A percentile compares a stretch with the other conserved stretches of the same genome.
Evolutionary conservation across 2,113 vertebrate genomes (phyloP).

Genomic region (Limnothrissa miodon): DNA sequence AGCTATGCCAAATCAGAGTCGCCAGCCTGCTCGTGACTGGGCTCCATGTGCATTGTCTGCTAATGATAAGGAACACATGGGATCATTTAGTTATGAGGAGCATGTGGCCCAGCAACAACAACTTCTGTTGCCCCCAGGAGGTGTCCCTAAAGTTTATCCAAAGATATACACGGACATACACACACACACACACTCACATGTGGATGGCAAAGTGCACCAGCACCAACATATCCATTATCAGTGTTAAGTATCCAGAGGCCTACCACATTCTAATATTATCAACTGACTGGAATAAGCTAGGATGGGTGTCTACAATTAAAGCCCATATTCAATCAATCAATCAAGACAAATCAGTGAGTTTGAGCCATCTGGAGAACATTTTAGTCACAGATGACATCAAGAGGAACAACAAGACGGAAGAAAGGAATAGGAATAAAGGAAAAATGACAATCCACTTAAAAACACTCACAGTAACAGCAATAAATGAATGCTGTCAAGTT

Average conservation of each 20-base stretch:
- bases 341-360: background rate
- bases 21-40: slow-evolving; percentile 61
- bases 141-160: slow-evolving; percentile 84
- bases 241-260: slow-evolving; percentile 74
- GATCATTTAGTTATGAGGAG: slow-evolving; percentile 84
- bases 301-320: background rate
- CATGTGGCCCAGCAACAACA: background rate
- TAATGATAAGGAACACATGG: slow-evolving; percentile 79
- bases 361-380: background rate
- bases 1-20: slow-evolving; percentile 66
- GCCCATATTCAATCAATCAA: too few relatives aligned
- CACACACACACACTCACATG: slow-evolving; percentile 85
- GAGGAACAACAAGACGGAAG: background rate
- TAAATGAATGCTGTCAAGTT: background rate
- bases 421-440: background rate
- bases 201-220: slow-evolving; percentile 93
- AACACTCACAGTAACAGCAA: background rate
- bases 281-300: background rate
- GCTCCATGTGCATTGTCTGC: background rate
- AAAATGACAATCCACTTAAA: background rate
- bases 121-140: background rate
- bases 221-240: slow-evolving; percentile 95
- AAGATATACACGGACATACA: slow-evolving; percentile 94
- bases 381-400: background rate
- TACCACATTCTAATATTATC: background rate